A percentile compares a stretch with the other conserved stretches of the same genome.
phyloP scores from a whole-genome alignment of 2,113 vertebrate species.

The Emydocephalus ijimae region DNA sequence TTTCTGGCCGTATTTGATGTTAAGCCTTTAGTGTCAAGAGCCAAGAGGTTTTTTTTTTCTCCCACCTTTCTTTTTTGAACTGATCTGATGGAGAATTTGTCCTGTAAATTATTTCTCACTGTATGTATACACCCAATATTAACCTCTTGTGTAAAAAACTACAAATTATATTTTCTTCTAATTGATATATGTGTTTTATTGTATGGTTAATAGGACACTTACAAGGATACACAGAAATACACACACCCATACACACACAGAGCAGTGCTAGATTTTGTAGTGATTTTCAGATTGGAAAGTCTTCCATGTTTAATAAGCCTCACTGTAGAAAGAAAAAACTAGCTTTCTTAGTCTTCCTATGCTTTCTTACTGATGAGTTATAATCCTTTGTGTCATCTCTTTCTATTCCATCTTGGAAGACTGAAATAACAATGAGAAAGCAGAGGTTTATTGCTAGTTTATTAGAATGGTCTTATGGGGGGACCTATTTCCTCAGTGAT shows the following conservation, averaged over 20 bases:
- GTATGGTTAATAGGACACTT: conserved; percentile 35
- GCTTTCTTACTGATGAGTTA: conserved; percentile 25
- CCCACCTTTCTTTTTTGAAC: conserved; percentile 47
- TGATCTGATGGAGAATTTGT: conserved; percentile 67
- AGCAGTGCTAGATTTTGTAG: neutral
- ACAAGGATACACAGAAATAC: neutral
- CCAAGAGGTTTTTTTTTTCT: conserved; percentile 62
- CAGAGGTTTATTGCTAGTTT: conserved; percentile 38
- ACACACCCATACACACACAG: neutral
- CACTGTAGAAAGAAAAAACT: conserved; percentile 28
- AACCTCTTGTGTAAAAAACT: conserved; percentile 27
- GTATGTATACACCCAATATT: conserved; percentile 51
- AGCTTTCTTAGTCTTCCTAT: conserved; percentile 35
- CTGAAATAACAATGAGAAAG: conserved; percentile 45
- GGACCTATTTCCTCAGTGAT: conserved; percentile 41
- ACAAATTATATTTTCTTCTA: conserved; percentile 39
- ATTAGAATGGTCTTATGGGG: conserved; percentile 39
- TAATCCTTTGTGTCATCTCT: conserved; percentile 36
- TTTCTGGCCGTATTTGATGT: conserved; percentile 96
- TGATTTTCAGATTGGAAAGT: neutral
- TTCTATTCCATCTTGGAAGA: conserved; percentile 29
- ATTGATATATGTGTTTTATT: conserved; percentile 41
- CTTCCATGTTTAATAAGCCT: conserved; percentile 21
- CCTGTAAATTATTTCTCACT: conserved; percentile 68
- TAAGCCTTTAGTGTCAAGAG: conserved; percentile 92